Conservation (phyloP, 2,797 vertebrate genomes). For the Syngnathus acus region DNA sequence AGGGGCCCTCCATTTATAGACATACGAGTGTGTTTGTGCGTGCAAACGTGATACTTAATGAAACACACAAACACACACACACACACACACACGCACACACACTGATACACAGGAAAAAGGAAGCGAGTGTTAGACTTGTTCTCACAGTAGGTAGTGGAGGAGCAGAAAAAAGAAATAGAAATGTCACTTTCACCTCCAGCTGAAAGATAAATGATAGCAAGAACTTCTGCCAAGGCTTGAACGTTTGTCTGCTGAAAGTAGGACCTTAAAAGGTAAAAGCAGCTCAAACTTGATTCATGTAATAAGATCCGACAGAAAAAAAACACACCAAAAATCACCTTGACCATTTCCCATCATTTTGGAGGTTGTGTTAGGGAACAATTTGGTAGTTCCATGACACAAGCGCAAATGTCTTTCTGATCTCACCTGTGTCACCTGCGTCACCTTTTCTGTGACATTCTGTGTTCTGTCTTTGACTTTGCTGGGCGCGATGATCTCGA, state of each 20-base stretch:
- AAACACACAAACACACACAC: neutral
- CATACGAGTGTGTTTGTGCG: neutral
- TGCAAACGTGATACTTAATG: neutral
- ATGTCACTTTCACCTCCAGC: neutral
- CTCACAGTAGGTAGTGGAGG: neutral
- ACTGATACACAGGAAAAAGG: neutral
- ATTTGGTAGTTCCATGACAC: neutral
- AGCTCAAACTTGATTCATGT: neutral
- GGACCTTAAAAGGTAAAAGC: neutral
- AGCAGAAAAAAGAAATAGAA: neutral
- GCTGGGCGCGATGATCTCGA: slow-evolving; percentile 94
- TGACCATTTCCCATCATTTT: neutral
- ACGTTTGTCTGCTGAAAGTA: neutral
- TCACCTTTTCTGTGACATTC: slow-evolving; percentile 97
- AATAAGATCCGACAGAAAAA: neutral
- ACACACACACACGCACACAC: neutral
- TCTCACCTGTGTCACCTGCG: slow-evolving; percentile 82
- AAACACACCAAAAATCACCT: neutral
- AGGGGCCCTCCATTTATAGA: slow-evolving; percentile 22
- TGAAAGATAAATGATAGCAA: neutral
- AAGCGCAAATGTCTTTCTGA: neutral
- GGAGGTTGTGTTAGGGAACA: neutral
- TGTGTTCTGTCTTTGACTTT: slow-evolving; percentile 92
- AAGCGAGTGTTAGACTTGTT: neutral
- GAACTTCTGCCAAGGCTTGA: neutral